Evolutionary conservation across 1,140 invertebrate genomes (phyloP).

Genomic region (Apis mellifera): DNA sequence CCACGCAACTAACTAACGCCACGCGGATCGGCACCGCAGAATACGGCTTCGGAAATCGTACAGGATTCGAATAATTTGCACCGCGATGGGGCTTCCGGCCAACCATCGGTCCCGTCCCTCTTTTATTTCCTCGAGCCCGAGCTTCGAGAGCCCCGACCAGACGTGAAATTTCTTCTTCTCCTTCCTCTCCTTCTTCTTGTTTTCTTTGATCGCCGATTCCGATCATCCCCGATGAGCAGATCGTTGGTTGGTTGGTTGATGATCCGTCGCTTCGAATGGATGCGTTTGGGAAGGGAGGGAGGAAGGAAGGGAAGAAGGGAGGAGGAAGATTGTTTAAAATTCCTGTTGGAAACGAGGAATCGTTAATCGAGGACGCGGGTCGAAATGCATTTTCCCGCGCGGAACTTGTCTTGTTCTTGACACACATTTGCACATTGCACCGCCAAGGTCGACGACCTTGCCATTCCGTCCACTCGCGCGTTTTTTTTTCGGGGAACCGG

Average conservation of each 20-base stretch:
- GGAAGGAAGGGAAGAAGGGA: no score
- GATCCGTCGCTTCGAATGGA: no score
- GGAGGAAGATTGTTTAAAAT: no score
- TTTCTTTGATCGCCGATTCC: no score
- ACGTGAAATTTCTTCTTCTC: slow-evolving; percentile 9
- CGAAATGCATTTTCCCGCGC: neutral
- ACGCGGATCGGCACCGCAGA: slow-evolving; percentile 64
- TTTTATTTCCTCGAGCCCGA: neutral
- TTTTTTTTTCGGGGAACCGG: slow-evolving; percentile 43
- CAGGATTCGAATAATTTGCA: slow-evolving; percentile 80
- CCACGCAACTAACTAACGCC: slow-evolving; percentile 12
- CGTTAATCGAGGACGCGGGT: neutral
- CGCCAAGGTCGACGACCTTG: neutral
- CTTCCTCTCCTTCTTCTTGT: no score
- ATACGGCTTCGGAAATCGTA: slow-evolving; percentile 81
- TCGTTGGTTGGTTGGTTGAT: no score
- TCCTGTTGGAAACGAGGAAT: neutral
- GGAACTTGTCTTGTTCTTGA: no score
- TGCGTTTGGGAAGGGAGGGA: no score
- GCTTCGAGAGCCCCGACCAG: neutral
- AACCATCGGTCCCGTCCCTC: slow-evolving; percentile 32
- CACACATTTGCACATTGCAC: slow-evolving; percentile 18
- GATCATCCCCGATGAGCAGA: no score
- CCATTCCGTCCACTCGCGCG: slow-evolving; percentile 1
- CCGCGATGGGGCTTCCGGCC: slow-evolving; percentile 69